Base-by-base conservation (phyloP, 2,888 invertebrate genomes). In the Maniola hyperantus region DNA sequence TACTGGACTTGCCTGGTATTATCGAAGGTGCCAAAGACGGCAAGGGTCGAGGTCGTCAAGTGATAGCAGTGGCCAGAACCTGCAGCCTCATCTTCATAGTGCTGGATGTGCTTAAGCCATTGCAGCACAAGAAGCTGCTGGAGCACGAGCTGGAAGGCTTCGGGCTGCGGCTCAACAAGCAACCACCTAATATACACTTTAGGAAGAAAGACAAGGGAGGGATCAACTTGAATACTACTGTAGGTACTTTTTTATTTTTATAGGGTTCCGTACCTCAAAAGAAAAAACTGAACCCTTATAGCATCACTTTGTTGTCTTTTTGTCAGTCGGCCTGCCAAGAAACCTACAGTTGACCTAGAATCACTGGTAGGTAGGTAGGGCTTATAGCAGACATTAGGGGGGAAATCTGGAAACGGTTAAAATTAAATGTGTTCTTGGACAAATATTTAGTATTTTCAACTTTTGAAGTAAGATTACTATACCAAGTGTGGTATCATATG, bases 21-120 rank as follows among this genome's bases (percentile, higher is more conserved):
- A 99, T 99, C 77, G 99, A 99, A 92, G 99, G 99, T 71, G 99
- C 99, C 0, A 99, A 99, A 83, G 99, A 99, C 84, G 99, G 99
- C 72, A 99, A 99, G 87, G 99, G 99, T 93, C 93, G 99, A 87
- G 99, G 99, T 93, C 94, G 99, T 71, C 99, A 99, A 89, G 99
- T 99, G 5, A 99, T 99, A 78, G 99, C 99, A 0, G 99, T 99
- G 0, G 99, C 99, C 0, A 94, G 99, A 65, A 99, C 99, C 0
- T 99, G 99, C 88, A 98, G 98, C 82, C 94, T 99, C 44, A 98
- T 99, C 76, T 99, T 99, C 86, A 98, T 99, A 82, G 98, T 99
- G 0, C 93, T 99, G 64, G 99, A 99, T 83, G 99, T 99, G 0
- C 92, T 99, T 36, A 99, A 99, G 84, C 99, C 99, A 0, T 89